Conservation (phyloP, 92 coral and sea anemone genomes). For the Palythoa caribaeorum region DNA sequence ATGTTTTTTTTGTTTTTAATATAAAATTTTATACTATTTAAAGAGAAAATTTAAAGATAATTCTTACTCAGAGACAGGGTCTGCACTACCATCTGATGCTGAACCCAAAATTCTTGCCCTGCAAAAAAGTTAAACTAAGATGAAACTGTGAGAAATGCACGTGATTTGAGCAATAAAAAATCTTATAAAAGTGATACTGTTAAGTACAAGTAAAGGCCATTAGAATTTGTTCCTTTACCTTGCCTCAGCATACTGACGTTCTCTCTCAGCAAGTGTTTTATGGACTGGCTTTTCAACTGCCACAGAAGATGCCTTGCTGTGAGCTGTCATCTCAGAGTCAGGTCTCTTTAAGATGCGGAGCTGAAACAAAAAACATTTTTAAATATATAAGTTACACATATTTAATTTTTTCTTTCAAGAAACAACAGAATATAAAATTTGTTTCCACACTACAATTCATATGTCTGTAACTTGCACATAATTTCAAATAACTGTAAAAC, state of each 20-base stretch:
- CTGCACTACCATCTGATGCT: constrained; percentile 45
- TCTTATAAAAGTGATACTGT: neutral
- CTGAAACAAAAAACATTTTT: neutral
- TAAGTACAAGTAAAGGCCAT: neutral
- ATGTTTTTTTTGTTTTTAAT: too few relatives aligned
- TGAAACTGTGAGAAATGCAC: neutral
- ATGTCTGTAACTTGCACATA: too few relatives aligned
- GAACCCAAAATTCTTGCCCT: constrained; percentile 72
- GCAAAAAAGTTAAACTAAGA: neutral
- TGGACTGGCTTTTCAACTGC: constrained; percentile 39
- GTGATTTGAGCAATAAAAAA: neutral
- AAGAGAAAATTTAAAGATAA: neutral
- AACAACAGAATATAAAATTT: neutral
- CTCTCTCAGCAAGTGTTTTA: constrained; percentile 40
- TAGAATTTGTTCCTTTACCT: neutral
- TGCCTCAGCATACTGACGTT: constrained; percentile 29
- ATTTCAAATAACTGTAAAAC: too few relatives aligned
- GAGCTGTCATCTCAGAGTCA: constrained; percentile 36
- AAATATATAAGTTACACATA: neutral
- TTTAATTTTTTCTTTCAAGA: neutral
- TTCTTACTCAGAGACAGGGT: constrained; percentile 41
- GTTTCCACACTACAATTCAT: too few relatives aligned
- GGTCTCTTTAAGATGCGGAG: constrained; percentile 49
- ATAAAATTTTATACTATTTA: too few relatives aligned
- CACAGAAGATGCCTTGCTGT: neutral